A percentile compares a stretch with the other conserved stretches of the same genome.
Conservation (phyloP, 2,113 vertebrate species). For the Rhagologus leucostigma region DNA sequence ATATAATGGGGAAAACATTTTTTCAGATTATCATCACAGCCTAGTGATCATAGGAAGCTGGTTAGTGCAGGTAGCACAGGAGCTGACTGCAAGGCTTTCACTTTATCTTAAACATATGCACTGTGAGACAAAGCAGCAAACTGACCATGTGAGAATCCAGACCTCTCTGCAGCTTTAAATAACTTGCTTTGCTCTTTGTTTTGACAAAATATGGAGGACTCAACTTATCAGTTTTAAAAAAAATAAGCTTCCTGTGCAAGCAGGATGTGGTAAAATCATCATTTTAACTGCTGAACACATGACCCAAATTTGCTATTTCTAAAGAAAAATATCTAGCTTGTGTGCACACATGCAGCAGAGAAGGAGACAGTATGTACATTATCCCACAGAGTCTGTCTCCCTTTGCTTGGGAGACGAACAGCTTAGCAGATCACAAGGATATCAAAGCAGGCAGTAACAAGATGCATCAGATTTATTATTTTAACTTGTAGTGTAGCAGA, state of each 20-base stretch:
- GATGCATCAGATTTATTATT: not conserved
- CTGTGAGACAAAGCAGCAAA: not conserved
- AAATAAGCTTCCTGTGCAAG: constrained; percentile 1
- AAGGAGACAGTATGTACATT: not conserved
- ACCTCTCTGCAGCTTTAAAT: not conserved
- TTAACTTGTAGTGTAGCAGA: not conserved
- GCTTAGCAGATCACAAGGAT: not conserved
- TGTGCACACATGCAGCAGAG: not conserved
- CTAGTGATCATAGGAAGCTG: not conserved
- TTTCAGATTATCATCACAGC: not conserved
- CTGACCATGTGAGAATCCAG: not conserved
- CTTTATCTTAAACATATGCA: not conserved
- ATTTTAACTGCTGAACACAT: not conserved
- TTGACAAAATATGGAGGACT: not conserved
- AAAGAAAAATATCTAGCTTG: not conserved
- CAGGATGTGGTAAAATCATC: not conserved
- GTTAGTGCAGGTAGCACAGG: not conserved
- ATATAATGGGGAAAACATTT: not conserved
- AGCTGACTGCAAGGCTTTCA: not conserved
- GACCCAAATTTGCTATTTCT: not conserved
- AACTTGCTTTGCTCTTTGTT: not conserved
- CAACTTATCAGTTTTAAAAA: not conserved
- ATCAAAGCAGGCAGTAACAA: not conserved
- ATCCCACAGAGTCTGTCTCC: not conserved
- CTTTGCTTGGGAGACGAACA: not conserved